Conservation (phyloP, 2,888 invertebrate species). For the Yponomeuta malinellus region DNA sequence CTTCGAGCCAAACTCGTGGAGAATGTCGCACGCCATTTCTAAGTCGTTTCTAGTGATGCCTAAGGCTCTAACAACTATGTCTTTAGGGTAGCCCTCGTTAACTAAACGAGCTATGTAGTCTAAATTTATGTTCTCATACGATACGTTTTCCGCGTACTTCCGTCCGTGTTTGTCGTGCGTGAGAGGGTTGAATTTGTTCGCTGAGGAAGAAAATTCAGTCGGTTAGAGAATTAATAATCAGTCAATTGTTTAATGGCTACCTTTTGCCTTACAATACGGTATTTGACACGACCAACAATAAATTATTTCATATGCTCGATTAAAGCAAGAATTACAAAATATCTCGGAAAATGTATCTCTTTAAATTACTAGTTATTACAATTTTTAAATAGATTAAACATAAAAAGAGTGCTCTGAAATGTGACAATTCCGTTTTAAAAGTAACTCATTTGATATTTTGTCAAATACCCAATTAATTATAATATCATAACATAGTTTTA, state of each 20-base stretch:
- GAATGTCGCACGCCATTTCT: constrained; percentile 96
- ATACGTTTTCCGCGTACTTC: constrained; percentile 72
- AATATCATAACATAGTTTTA: too few relatives aligned
- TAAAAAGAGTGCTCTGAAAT: too few relatives aligned
- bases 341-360: too few relatives aligned
- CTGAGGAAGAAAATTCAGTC: constrained; percentile 31
- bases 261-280: too few relatives aligned
- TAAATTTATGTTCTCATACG: constrained; percentile 92
- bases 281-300: too few relatives aligned
- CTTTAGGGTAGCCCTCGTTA: constrained; percentile 92
- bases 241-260: not conserved
- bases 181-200: constrained; percentile 67
- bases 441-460: too few relatives aligned
- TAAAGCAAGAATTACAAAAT: too few relatives aligned
- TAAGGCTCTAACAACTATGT: constrained; percentile 92
- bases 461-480: too few relatives aligned
- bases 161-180: constrained; percentile 70
- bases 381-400: too few relatives aligned
- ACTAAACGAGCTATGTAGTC: constrained; percentile 93
- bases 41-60: constrained; percentile 95
- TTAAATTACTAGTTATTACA: too few relatives aligned
- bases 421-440: too few relatives aligned
- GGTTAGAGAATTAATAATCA: not conserved
- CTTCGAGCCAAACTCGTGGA: constrained; percentile 89
- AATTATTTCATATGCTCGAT: too few relatives aligned